These are phyloP conservation scores for Dipodomys spectabilis DNA, from an alignment of 2,113 vertebrate genomes.

Conservation along the genomic window DNA sequence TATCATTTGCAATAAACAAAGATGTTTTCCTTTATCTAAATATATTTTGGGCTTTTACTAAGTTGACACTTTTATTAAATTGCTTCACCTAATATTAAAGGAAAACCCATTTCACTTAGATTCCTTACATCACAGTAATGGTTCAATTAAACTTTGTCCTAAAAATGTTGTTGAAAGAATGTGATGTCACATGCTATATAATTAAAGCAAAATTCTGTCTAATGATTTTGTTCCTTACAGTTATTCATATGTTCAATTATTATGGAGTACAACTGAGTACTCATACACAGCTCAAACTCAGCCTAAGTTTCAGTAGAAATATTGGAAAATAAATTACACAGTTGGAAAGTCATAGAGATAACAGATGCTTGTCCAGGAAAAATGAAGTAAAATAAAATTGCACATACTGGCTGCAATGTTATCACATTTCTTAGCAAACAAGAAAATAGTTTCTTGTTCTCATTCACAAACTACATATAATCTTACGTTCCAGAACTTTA, in stretches of 20 bases:
- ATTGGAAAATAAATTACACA: neutral
- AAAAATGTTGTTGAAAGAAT: neutral
- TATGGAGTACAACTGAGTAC: neutral
- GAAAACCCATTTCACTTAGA: neutral
- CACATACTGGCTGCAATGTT: neutral
- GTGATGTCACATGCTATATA: neutral
- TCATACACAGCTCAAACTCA: slow-evolving; percentile 22
- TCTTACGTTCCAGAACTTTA: neutral
- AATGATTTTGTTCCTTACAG: neutral
- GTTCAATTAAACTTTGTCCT: neutral
- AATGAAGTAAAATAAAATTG: neutral
- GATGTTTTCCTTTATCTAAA: neutral
- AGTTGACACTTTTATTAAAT: slow-evolving; percentile 14
- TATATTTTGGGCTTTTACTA: slow-evolving; percentile 44
- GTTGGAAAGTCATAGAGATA: slow-evolving; percentile 13
- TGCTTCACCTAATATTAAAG: neutral
- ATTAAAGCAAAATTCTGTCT: slow-evolving; percentile 40
- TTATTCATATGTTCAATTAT: slow-evolving; percentile 58
- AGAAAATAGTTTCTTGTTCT: neutral
- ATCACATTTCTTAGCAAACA: neutral
- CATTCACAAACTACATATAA: neutral
- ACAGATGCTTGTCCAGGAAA: neutral
- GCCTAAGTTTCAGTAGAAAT: neutral
- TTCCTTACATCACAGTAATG: neutral
- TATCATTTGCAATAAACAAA: slow-evolving; percentile 28